Percentiles rank a stretch among this genome's conserved stretches.
Conservation (phyloP, 2,113 vertebrate genomes). For the Camelus bactrianus region DNA sequence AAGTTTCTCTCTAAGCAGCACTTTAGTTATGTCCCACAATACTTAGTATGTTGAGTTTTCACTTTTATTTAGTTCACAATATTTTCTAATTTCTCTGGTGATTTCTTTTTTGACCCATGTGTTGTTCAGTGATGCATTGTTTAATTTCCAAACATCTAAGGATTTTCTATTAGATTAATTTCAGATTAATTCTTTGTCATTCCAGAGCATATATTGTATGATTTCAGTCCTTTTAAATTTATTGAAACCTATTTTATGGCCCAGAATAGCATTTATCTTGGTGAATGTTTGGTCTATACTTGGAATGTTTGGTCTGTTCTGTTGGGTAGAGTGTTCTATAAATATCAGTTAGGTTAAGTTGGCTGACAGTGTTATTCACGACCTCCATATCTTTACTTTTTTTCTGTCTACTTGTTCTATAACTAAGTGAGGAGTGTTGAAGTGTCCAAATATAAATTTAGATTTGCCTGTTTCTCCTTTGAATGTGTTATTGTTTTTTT, state of each 20-base stretch:
- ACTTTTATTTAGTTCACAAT: neutral
- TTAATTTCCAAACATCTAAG: neutral
- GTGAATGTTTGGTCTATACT: neutral
- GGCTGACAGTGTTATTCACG: neutral
- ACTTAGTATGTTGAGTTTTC: neutral
- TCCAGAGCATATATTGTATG: neutral
- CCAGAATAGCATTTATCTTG: conserved; percentile 24
- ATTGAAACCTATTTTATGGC: conserved; percentile 19
- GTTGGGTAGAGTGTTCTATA: neutral
- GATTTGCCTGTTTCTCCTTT: neutral
- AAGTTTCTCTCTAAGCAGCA: neutral
- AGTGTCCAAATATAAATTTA: neutral
- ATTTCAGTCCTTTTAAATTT: neutral
- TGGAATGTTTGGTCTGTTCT: neutral
- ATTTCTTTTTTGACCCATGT: neutral
- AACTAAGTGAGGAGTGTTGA: neutral
- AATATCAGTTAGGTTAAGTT: neutral
- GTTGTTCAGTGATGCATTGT: neutral
- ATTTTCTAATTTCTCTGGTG: neutral
- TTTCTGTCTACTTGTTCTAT: neutral
- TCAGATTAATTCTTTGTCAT: neutral
- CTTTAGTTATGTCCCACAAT: neutral
- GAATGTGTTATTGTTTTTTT: neutral
- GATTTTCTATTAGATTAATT: neutral
- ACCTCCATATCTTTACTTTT: neutral